phyloP scores from a whole-genome alignment of 2,797 vertebrate genomes.

The Girardinus metallicus region DNA sequence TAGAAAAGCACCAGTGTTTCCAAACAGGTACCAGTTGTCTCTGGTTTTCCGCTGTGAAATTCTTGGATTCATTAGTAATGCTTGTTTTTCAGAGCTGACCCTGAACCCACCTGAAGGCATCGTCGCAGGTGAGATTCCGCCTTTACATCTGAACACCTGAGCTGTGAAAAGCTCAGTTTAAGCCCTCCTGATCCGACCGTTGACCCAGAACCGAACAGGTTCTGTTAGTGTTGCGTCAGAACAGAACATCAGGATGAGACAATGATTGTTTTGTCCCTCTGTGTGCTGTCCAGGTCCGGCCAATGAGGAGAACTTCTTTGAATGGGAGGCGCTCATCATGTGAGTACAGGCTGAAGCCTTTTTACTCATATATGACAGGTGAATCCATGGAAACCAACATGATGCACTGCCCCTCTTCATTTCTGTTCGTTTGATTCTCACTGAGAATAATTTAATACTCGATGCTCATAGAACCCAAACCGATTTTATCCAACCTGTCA shows the following conservation, averaged over 20 bases:
- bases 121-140: slow-evolving; percentile 88
- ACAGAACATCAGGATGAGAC: neutral
- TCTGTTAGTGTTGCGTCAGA: neutral
- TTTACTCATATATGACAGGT: neutral
- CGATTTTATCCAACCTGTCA: neutral
- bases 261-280: neutral
- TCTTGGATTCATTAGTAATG: neutral
- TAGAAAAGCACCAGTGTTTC: no score
- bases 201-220: neutral
- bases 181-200: neutral
- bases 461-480: neutral
- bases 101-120: slow-evolving; percentile 97
- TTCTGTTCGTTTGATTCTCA: neutral
- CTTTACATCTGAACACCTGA: neutral
- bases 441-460: neutral
- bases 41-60: neutral
- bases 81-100: slow-evolving; percentile 85
- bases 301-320: slow-evolving; percentile 98
- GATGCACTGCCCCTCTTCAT: neutral
- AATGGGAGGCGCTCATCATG: slow-evolving; percentile 99
- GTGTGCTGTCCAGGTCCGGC: slow-evolving; percentile 85
- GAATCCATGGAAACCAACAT: neutral
- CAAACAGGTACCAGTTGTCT: neutral
- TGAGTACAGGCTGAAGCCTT: slow-evolving; percentile 74
- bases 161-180: neutral